These are phyloP conservation scores for Fulmarus glacialis DNA, from an alignment of 2,113 vertebrate genomes.

Conservation along the genomic window DNA sequence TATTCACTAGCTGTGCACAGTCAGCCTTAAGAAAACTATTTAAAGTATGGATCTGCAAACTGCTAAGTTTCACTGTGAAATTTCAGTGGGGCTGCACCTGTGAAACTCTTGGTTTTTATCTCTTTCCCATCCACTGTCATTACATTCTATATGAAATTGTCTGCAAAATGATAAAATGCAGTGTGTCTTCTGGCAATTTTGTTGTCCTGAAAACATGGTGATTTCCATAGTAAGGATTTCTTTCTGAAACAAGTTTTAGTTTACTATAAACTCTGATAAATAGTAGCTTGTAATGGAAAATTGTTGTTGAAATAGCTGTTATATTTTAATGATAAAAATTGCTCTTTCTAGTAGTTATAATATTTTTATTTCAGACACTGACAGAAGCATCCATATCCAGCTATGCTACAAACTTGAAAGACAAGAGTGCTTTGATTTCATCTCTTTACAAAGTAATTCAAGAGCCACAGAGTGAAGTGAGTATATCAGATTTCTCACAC, in stretches of 20 bases:
- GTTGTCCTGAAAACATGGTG: not conserved
- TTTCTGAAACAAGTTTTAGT: not conserved
- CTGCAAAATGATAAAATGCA: not conserved
- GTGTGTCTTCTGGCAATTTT: not conserved
- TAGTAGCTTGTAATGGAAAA: not conserved
- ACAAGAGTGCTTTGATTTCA: conserved; percentile 89
- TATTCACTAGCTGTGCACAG: not conserved
- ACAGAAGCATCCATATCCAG: conserved; percentile 90
- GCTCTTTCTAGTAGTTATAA: not conserved
- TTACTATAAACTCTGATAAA: not conserved
- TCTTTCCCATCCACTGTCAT: not conserved
- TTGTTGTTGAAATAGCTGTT: not conserved
- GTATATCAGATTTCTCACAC: conserved; percentile 18
- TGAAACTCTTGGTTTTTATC: not conserved
- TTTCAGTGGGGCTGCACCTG: not conserved
- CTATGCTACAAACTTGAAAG: conserved; percentile 90
- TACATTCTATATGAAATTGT: not conserved
- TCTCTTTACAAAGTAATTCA: conserved; percentile 97
- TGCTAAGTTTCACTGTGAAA: not conserved
- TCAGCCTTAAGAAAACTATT: not conserved
- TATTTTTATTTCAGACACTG: conserved; percentile 83
- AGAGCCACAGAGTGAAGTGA: conserved; percentile 95
- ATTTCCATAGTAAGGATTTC: not conserved
- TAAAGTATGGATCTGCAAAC: not conserved
- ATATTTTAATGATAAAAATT: not conserved